Percentiles rank a stretch among this genome's conserved stretches.
phyloP scores from a whole-genome alignment of 2,888 invertebrate species.

The Pedicia rivosa region DNA sequence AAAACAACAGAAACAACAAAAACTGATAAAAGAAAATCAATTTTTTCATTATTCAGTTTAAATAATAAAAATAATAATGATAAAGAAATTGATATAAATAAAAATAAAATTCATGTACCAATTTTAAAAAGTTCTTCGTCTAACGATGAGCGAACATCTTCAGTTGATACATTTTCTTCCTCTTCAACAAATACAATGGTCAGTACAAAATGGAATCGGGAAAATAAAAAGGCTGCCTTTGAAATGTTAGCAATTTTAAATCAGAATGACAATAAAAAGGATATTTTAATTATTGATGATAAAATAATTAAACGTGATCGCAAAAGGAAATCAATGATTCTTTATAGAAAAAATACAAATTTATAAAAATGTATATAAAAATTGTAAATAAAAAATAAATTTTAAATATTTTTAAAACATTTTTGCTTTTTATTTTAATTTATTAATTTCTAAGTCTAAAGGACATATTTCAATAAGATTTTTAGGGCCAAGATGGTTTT shows the following conservation, averaged over 20 bases:
- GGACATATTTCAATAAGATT: background rate
- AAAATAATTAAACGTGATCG: background rate
- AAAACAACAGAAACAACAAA: too few species aligned
- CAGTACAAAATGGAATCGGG: constrained; percentile 20
- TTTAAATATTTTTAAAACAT: background rate
- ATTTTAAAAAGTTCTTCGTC: too few species aligned
- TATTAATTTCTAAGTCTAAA: background rate
- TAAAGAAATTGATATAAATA: too few species aligned
- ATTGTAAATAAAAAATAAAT: too few species aligned
- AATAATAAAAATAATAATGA: too few species aligned
- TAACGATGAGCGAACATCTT: too few species aligned
- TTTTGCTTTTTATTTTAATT: constrained; percentile 1
- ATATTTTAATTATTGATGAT: background rate
- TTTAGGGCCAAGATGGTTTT: constrained; percentile 56
- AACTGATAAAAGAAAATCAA: too few species aligned
- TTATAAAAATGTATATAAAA: constrained; percentile 2
- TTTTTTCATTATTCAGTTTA: too few species aligned
- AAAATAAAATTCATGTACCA: too few species aligned
- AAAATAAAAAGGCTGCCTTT: constrained; percentile 27
- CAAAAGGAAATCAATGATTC: background rate
- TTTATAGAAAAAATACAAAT: constrained; percentile 2
- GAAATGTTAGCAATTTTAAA: constrained; percentile 29
- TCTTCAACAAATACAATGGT: too few species aligned
- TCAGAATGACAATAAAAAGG: constrained; percentile 15
- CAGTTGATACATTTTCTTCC: too few species aligned